Evolutionary conservation across 2,888 invertebrate species (phyloP).

Genomic region (Scrobipalpa atriplicella): DNA sequence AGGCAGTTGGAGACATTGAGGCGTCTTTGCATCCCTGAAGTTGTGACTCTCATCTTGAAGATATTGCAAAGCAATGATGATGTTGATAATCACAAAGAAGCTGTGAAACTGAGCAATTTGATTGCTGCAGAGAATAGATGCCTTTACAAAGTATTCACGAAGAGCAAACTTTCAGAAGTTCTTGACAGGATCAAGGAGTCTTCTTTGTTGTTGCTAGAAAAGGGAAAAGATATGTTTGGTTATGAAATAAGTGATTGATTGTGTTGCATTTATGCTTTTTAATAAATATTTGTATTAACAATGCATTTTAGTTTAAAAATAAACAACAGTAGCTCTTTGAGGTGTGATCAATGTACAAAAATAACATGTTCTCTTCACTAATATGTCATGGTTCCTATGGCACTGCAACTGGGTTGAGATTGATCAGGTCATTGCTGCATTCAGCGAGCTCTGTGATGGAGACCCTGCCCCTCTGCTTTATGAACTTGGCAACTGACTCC

Average conservation of each 20-base stretch:
- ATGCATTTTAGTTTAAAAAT: conserved; percentile 44
- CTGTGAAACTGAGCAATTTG: conserved; percentile 88
- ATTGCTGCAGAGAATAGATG: conserved; percentile 90
- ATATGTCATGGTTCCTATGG: conserved; percentile 39
- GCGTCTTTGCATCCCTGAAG: conserved; percentile 92
- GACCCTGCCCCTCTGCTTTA: conserved; percentile 96
- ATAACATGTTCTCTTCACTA: conserved; percentile 12
- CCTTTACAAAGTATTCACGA: conserved; percentile 91
- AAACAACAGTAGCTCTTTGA: conserved; percentile 3
- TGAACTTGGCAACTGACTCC: conserved; percentile 96
- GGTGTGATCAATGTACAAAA: conserved; percentile 32
- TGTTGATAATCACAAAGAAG: conserved; percentile 88
- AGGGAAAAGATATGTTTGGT: conserved; percentile 93
- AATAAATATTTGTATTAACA: conserved; percentile 58
- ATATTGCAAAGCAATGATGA: conserved; percentile 90
- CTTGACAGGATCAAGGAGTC: conserved; percentile 90
- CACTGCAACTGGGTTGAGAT: conserved; percentile 84
- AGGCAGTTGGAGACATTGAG: conserved; percentile 90
- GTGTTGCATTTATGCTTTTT: conserved; percentile 37
- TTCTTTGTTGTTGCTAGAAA: conserved; percentile 88
- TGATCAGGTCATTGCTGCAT: conserved; percentile 96
- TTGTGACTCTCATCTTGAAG: conserved; percentile 89
- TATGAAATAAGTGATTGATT: conserved; percentile 74
- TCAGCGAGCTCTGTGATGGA: conserved; percentile 97
- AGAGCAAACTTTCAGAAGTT: conserved; percentile 89